A percentile compares a stretch with the other conserved stretches of the same genome.
Evolutionary conservation across 37 sponge, comb jelly and placozoan species (phyloP).

Genomic region (Chondrilla cf. caribensis): DNA sequence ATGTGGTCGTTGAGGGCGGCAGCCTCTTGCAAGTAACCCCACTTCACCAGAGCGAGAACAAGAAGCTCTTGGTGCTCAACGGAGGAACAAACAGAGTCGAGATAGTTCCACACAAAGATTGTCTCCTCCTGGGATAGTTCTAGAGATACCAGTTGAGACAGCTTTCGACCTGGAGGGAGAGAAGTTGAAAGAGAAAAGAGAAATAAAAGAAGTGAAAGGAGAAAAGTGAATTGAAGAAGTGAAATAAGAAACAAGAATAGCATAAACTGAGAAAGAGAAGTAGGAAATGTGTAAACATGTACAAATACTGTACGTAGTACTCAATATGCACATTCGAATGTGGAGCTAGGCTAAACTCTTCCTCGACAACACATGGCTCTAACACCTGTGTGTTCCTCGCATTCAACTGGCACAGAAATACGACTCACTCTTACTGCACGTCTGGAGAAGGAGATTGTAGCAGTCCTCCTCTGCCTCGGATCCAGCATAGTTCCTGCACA

Average conservation of each 20-base stretch:
- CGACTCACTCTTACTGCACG: neutral
- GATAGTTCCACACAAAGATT: neutral
- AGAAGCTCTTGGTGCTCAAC: constrained; percentile 1
- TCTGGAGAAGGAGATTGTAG: neutral
- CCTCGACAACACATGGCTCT: no score
- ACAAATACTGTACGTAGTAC: no score
- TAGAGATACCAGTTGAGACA: neutral
- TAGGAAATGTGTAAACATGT: no score
- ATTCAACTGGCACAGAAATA: no score
- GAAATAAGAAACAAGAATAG: no score
- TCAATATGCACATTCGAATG: no score
- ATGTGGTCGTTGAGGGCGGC: neutral
- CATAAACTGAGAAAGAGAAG: no score
- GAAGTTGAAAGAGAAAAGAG: no score
- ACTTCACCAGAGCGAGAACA: neutral
- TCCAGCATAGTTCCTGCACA: neutral
- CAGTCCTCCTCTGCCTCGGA: neutral
- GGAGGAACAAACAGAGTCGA: neutral
- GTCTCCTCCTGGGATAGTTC: neutral
- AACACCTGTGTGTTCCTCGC: no score
- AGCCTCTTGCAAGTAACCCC: constrained; percentile 14
- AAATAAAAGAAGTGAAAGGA: no score
- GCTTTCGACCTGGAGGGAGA: neutral
- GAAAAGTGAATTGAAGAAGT: no score
- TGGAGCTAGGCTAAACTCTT: no score